These are phyloP conservation scores for Cettia cetti DNA, from an alignment of 2,113 vertebrate genomes.

Conservation along the genomic window DNA sequence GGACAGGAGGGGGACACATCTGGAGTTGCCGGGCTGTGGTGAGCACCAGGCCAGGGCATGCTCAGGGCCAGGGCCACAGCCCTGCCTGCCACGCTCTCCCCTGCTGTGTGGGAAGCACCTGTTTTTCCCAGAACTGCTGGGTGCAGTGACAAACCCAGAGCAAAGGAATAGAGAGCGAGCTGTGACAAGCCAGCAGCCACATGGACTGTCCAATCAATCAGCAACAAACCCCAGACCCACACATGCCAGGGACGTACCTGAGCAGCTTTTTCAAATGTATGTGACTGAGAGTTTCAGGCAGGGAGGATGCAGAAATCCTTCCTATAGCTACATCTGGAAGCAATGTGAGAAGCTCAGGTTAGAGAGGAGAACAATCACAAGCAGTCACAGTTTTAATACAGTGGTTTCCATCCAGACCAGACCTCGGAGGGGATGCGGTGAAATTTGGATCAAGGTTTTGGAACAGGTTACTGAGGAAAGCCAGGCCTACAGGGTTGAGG, in stretches of 20 bases:
- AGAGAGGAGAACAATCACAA: neutral
- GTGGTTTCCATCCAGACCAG: neutral
- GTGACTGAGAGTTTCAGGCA: neutral
- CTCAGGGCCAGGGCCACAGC: no score
- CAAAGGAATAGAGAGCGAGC: accelerated
- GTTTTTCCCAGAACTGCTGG: neutral
- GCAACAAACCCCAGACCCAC: neutral
- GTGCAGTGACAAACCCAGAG: no score
- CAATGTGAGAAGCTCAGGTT: neutral
- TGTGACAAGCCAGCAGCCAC: neutral
- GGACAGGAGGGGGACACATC: neutral
- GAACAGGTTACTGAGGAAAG: accelerated
- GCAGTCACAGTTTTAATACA: neutral
- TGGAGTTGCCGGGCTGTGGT: accelerated
- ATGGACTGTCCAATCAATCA: accelerated
- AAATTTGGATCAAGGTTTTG: neutral
- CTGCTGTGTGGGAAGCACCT: accelerated
- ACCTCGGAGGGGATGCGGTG: accelerated
- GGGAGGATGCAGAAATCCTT: constrained; percentile 3
- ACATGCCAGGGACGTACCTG: neutral
- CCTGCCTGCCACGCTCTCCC: accelerated
- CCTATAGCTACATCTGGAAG: neutral
- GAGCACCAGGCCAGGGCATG: accelerated
- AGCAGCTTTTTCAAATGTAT: neutral
- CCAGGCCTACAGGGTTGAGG: neutral